Evolutionary conservation across 2,888 invertebrate genomes (phyloP), one percentile per base, ranked within the genome.

Genomic region (Pocota personata): DNA sequence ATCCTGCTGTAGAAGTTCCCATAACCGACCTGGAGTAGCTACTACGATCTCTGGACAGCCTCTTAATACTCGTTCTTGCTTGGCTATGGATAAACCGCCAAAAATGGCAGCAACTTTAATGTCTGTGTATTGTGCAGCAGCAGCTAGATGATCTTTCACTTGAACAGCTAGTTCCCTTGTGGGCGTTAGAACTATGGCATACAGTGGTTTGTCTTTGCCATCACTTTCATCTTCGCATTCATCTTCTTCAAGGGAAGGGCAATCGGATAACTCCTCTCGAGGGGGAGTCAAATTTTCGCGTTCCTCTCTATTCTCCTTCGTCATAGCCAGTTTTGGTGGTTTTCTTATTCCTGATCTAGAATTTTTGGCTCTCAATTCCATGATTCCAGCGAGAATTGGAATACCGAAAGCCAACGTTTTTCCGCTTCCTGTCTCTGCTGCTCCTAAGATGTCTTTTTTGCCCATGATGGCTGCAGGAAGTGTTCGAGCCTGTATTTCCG

Each of bases 401-500:
- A 99, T 96, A 0, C 97, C 98, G 93, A 99, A 99, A 0, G 99
- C 99, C 66, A 99, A 93, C 0, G 99, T 99, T 94, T 99, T 99
- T 0, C 99, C 99, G 92, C 98, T 99, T 0, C 99, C 99, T 0
- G 99, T 99, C 93, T 99, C 98, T 2, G 99, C 99, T 72, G 99
- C 99, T n/a, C 99, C 99, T 0, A 99, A 93, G 88, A 99, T 97
- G 92, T 99, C 99, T 92, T 96, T 94, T 58, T 95, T 94, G 46
- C 95, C 98, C 90, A 96, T 94, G 89, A 98, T 95, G 37, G 98
- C 97, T 57, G 97, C 94, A 0, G 97, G 97, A 48, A 98, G 93
- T 0, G 96, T 95, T 80, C 96, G 90, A 19, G 94, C 93, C 92
- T 99, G 99, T 90, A 99, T 99, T 89, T 95, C 94, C 0, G 99